phyloP scores from a whole-genome alignment of 2,888 invertebrate species.

The Acanthosoma haemorrhoidale region DNA sequence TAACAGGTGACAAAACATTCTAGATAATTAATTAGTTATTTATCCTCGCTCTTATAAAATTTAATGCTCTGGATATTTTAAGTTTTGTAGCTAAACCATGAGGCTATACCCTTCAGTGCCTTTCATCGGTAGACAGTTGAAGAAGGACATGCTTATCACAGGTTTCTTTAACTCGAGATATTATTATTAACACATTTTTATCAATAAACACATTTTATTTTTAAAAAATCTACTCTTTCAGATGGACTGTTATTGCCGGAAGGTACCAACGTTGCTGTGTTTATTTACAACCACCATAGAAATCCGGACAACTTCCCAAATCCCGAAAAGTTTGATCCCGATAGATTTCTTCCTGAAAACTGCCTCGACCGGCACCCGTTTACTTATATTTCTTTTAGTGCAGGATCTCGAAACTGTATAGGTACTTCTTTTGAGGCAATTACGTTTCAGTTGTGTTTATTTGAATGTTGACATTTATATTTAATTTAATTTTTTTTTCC shows the following conservation, averaged over 20 bases:
- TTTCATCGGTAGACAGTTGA: slow-evolving; percentile 42
- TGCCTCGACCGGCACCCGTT: slow-evolving; percentile 39
- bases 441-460: too few relatives aligned
- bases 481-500: too few relatives aligned
- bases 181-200: not conserved
- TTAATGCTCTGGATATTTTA: too few relatives aligned
- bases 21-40: too few relatives aligned
- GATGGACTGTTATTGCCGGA: slow-evolving; percentile 40
- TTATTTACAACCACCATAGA: slow-evolving; percentile 44
- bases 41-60: too few relatives aligned
- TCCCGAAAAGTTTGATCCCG: slow-evolving; percentile 48
- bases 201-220: too few relatives aligned
- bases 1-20: too few relatives aligned
- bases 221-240: too few relatives aligned
- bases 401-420: slow-evolving; percentile 60
- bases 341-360: slow-evolving; percentile 41
- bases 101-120: slow-evolving; percentile 45
- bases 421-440: too few relatives aligned
- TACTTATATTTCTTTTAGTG: slow-evolving; percentile 54
- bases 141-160: slow-evolving; percentile 38
- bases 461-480: too few relatives aligned
- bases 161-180: too few relatives aligned
- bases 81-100: too few relatives aligned
- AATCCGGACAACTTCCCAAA: slow-evolving; percentile 47
- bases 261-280: slow-evolving; percentile 39